Evolutionary conservation across 2,888 invertebrate species (phyloP).

Genomic region (Candidula unifasciata): DNA sequence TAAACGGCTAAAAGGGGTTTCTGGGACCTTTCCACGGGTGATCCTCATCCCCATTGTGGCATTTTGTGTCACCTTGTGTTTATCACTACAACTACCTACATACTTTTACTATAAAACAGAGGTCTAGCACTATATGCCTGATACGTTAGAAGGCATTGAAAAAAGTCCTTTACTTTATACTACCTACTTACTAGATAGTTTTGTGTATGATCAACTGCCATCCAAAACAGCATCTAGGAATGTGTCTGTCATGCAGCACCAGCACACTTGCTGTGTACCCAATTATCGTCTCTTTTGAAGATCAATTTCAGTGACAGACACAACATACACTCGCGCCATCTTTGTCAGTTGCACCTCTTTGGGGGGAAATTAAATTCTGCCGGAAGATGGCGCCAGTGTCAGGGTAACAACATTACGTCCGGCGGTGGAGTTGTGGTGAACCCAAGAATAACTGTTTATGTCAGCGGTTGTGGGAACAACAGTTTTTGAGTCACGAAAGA

Average conservation of each 20-base stretch:
- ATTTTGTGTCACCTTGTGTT: too few species aligned
- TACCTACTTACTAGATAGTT: too few species aligned
- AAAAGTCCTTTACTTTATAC: too few species aligned
- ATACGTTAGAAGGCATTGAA: too few species aligned
- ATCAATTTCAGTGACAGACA: neutral
- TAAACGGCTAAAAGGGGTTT: too few species aligned
- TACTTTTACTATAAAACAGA: too few species aligned
- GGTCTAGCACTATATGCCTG: too few species aligned
- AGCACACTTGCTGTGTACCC: neutral
- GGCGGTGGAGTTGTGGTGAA: neutral
- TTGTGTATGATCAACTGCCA: neutral
- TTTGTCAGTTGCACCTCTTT: neutral
- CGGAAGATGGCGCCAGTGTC: neutral
- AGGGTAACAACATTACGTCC: neutral
- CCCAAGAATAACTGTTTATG: neutral
- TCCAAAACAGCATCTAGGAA: neutral
- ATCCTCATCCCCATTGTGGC: too few species aligned
- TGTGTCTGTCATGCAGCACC: neutral
- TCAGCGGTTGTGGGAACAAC: too few species aligned
- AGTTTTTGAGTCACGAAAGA: too few species aligned
- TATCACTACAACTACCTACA: too few species aligned
- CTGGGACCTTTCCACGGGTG: too few species aligned
- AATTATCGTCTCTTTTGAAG: slow-evolving; percentile 2
- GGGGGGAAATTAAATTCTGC: neutral
- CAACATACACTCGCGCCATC: neutral